These are phyloP conservation scores for Phengaris alcon DNA, from an alignment of 2,888 invertebrate species.

Conservation along the genomic window DNA sequence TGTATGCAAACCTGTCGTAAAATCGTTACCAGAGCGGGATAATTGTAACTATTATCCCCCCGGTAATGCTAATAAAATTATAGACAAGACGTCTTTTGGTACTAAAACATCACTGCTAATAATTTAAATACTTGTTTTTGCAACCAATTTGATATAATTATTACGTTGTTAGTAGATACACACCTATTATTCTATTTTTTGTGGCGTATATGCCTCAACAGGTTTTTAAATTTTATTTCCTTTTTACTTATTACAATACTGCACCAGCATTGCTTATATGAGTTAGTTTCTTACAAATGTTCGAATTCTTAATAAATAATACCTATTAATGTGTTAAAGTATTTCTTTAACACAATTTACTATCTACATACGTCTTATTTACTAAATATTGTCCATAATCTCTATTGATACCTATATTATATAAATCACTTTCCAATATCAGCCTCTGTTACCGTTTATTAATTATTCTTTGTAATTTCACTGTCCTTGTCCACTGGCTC, in stretches of 20 bases:
- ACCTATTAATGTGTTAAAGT: no score
- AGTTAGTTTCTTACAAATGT: no score
- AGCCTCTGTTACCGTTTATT: slow-evolving; percentile 40
- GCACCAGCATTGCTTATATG: no score
- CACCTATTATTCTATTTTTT: neutral
- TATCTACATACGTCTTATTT: neutral
- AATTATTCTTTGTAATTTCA: slow-evolving; percentile 41
- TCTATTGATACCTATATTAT: slow-evolving; percentile 17
- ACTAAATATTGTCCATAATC: neutral
- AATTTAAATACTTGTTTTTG: neutral
- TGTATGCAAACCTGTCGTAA: slow-evolving; percentile 13
- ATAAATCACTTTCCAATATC: slow-evolving; percentile 38
- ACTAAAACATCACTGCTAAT: neutral
- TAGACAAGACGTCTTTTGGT: neutral
- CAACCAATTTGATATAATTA: neutral
- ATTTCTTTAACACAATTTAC: no score
- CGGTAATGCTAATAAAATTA: neutral
- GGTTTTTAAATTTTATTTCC: neutral
- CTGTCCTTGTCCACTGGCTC: slow-evolving; percentile 39
- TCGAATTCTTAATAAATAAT: no score
- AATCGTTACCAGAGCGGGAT: slow-evolving; percentile 1
- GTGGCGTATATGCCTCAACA: neutral
- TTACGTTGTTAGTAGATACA: neutral
- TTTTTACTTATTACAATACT: neutral
- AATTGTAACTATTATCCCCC: neutral